Base-by-base conservation (phyloP, 2,797 vertebrate genomes). In the Caiman crocodilus region DNA sequence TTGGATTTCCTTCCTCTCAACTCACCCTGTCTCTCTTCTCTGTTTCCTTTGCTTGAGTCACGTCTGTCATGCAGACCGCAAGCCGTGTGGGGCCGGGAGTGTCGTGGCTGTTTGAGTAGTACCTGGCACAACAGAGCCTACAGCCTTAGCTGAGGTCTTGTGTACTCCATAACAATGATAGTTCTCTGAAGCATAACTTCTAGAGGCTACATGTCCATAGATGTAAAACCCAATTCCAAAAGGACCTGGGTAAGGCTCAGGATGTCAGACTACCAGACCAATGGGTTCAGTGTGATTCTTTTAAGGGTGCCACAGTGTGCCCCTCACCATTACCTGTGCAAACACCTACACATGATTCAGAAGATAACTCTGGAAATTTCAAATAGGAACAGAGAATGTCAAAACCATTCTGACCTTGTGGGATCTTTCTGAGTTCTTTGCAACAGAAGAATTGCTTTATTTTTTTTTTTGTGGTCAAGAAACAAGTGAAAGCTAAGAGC, bases 51-150 rank as follows among this genome's bases (percentile, higher is more conserved):
- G 3, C 20, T 21, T 56, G 79, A 63, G 71, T 4, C 25, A 23
- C 2, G 14, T 20, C 60, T 58, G 23, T 57, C 30, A 16, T 0
- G 0, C 14, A 13, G 28, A 50, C 26, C 16, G 8, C 42, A 25
- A 16, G 14, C 32, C 14, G 21, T 25, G 13, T 4, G n/a, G 35
- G 35, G 7, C 69, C 26, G 69, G 13, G 21, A 50, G 11, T 21
- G 18, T 20, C 30, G 12, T 32, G 17, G 18, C 32, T 35, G 30
- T 69, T 30, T 21, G 30, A 21, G 11, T 11, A 32, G 65, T 30
- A 67, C 21, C 28, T 67, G 13, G 30, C 17, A 35, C 65, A 35
- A 30, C 7, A 20, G 18, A 12, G 17, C 30, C 30, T 69, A 25
- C 32, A 25, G 25, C 69, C 13, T 23, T 73, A 42, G 26, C 16